phyloP scores from a whole-genome alignment of 2,797 vertebrate species.

The Decapterus maruadsi region DNA sequence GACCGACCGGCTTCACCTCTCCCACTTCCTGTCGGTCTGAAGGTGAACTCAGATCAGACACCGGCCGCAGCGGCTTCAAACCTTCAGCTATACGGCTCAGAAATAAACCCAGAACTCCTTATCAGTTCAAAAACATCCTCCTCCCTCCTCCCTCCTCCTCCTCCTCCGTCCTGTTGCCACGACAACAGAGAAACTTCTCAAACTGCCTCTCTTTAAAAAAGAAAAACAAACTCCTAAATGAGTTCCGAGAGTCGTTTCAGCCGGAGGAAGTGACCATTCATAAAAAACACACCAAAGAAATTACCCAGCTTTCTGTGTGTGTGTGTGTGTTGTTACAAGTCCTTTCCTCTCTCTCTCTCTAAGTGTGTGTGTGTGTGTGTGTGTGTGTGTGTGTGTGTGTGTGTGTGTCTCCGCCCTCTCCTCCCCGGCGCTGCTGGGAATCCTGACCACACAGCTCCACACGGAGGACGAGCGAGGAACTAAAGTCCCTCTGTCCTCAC shows the following conservation, averaged over 20 bases:
- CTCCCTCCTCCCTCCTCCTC: no score
- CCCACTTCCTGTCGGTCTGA: no score
- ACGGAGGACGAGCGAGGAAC: slow-evolving; percentile 68
- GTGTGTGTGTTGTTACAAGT: no score
- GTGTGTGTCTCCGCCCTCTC: slow-evolving; percentile 41
- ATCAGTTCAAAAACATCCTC: no score
- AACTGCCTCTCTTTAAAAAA: slow-evolving; percentile 31
- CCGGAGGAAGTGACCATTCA: slow-evolving; percentile 80
- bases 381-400: no score
- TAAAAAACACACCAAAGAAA: slow-evolving; percentile 76
- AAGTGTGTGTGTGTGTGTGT: no score
- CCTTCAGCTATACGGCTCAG: no score
- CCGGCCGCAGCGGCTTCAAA: no score
- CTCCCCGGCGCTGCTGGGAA: slow-evolving; percentile 41
- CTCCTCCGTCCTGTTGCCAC: no score
- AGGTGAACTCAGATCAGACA: no score
- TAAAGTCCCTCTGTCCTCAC: neutral
- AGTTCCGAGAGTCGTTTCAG: slow-evolving; percentile 68
- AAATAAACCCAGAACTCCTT: no score
- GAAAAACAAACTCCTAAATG: slow-evolving; percentile 33
- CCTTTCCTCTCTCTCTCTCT: no score
- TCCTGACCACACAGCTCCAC: slow-evolving; percentile 85
- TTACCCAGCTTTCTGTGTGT: slow-evolving; percentile 33
- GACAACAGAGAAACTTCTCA: slow-evolving; percentile 18
- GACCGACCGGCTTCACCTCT: slow-evolving; percentile 4